Evolutionary conservation across 2,113 vertebrate genomes (phyloP).

Genomic region (Alaudala cheleensis): DNA sequence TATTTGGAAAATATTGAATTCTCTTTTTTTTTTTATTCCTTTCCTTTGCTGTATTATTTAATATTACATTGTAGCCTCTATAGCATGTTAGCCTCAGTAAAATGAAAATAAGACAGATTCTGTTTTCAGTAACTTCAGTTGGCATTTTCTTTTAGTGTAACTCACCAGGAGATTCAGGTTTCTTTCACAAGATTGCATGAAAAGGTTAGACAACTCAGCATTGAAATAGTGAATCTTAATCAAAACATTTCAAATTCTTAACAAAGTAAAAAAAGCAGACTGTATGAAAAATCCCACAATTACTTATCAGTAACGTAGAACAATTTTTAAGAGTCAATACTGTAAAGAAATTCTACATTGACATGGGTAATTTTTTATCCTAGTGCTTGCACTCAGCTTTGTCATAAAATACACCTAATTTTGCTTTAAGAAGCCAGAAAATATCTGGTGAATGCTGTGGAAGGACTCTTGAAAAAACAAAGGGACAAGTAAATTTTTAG

Average conservation of each 20-base stretch:
- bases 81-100: not conserved
- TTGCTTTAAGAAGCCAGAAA: not conserved
- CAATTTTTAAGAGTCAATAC: not conserved
- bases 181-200: not conserved
- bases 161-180: not conserved
- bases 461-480: not conserved
- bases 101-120: not conserved
- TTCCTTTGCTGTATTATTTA: constrained; percentile 3
- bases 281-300: not conserved
- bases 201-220: not conserved
- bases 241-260: not conserved
- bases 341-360: not conserved
- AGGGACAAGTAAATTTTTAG: not conserved
- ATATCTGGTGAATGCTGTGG: not conserved
- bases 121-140: not conserved
- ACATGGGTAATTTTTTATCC: not conserved
- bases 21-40: not conserved
- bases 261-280: not conserved
- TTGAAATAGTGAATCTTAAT: not conserved
- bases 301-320: not conserved
- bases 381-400: not conserved
- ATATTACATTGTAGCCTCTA: not conserved
- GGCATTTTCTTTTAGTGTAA: not conserved
- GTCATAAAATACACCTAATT: not conserved
- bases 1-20: not conserved